These are phyloP conservation scores for Cephalopterus ornatus DNA, from an alignment of 2,113 vertebrate genomes.

Conservation along the genomic window DNA sequence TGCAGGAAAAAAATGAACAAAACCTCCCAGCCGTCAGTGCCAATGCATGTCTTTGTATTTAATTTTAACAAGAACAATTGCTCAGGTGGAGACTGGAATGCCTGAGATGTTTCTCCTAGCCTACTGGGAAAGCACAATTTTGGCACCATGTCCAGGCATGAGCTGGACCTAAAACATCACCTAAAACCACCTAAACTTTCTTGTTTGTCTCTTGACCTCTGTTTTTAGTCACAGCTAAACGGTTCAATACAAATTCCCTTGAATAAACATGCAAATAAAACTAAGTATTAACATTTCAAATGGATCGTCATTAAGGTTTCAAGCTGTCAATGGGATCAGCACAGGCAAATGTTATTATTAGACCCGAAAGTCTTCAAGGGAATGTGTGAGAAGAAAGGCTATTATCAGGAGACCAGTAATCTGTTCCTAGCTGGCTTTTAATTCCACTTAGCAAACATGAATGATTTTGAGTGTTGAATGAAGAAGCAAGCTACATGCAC, in stretches of 20 bases:
- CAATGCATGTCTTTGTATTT: background rate
- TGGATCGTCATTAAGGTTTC: background rate
- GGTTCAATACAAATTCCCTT: background rate
- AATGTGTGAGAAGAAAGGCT: slow-evolving; percentile 30
- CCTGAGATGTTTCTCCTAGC: background rate
- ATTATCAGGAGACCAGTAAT: slow-evolving; percentile 31
- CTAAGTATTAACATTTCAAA: slow-evolving; percentile 27
- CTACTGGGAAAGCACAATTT: background rate
- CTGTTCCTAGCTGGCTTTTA: slow-evolving; percentile 18
- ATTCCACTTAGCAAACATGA: slow-evolving; percentile 48
- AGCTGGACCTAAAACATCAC: background rate
- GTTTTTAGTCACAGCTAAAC: background rate
- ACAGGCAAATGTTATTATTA: slow-evolving; percentile 35
- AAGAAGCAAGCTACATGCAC: slow-evolving; percentile 10
- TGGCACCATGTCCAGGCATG: background rate
- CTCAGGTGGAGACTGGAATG: background rate
- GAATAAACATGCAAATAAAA: slow-evolving; percentile 2
- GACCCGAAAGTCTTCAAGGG: background rate
- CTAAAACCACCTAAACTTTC: background rate
- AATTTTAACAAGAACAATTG: background rate
- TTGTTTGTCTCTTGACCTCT: background rate
- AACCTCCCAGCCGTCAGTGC: background rate
- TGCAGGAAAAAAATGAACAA: background rate
- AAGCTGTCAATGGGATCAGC: background rate
- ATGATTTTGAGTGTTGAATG: slow-evolving; percentile 40